These are phyloP conservation scores for Penaeus chinensis DNA, from an alignment of 1,140 invertebrate genomes.

Conservation along the genomic window DNA sequence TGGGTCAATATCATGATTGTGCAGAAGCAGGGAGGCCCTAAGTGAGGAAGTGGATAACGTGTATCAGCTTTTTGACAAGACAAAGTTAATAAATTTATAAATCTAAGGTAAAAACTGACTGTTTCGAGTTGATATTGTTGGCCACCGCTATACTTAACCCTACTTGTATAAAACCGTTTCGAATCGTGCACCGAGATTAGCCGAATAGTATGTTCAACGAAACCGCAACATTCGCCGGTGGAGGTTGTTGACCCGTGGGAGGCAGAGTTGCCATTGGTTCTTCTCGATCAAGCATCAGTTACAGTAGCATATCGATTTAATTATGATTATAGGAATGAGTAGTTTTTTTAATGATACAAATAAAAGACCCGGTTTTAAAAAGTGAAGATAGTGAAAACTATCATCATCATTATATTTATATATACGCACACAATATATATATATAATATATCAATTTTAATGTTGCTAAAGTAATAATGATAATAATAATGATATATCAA, in stretches of 20 bases:
- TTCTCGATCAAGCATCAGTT: too few species aligned
- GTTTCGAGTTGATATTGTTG: neutral
- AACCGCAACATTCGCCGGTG: too few species aligned
- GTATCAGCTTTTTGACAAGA: too few species aligned
- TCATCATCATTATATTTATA: neutral
- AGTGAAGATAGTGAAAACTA: neutral
- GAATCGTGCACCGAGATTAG: too few species aligned
- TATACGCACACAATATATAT: neutral
- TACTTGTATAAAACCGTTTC: neutral
- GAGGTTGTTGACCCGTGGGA: too few species aligned
- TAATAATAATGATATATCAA: slow-evolving; percentile 5
- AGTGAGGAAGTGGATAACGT: too few species aligned
- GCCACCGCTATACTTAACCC: neutral
- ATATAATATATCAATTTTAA: neutral
- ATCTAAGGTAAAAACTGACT: neutral
- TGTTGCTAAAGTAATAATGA: neutral
- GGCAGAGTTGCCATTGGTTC: too few species aligned
- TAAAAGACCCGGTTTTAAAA: neutral
- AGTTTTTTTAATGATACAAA: neutral
- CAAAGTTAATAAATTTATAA: neutral
- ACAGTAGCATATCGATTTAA: neutral
- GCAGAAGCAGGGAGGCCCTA: too few species aligned
- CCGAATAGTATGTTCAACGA: too few species aligned
- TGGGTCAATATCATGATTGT: too few species aligned
- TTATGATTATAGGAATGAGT: slow-evolving; percentile 3